Conservation (phyloP, 2,888 invertebrate genomes). For the Caenorhabditis afra region DNA sequence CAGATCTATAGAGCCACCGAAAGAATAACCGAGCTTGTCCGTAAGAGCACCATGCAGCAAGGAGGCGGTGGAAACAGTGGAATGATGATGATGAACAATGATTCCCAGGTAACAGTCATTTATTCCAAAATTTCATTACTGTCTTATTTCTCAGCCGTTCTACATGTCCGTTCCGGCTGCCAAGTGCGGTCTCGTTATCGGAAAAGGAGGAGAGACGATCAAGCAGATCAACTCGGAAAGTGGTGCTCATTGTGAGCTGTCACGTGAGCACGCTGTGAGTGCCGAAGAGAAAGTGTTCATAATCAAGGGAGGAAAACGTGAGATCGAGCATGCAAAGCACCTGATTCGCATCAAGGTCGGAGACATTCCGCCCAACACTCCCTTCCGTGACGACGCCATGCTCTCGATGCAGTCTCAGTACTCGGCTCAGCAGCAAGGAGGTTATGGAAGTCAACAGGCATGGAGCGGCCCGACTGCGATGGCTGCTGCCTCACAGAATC, state of each 20-base stretch:
- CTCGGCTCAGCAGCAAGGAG: constrained; percentile 7
- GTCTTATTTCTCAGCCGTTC: constrained; percentile 70
- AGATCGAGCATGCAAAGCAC: constrained; percentile 95
- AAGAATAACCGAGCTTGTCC: constrained; percentile 75
- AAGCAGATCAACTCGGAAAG: constrained; percentile 86
- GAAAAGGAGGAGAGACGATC: constrained; percentile 97
- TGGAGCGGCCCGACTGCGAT: constrained; percentile 28
- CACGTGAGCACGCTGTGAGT: constrained; percentile 89
- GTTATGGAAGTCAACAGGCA: constrained; percentile 17
- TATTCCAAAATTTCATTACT: too few relatives aligned
- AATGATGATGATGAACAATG: constrained; percentile 11
- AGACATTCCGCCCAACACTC: constrained; percentile 79
- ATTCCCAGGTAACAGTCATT: constrained; percentile 5
- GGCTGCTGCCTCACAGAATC: constrained; percentile 13
- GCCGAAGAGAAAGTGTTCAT: constrained; percentile 92
- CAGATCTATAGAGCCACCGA: constrained; percentile 83
- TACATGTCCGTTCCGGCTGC: constrained; percentile 88
- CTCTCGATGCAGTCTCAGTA: constrained; percentile 13
- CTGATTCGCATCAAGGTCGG: constrained; percentile 92
- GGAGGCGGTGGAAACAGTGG: constrained; percentile 30
- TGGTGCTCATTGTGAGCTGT: constrained; percentile 97
- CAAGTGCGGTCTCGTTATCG: constrained; percentile 97
- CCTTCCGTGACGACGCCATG: constrained; percentile 69
- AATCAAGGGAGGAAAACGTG: constrained; percentile 91
- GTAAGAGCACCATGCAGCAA: constrained; percentile 54